Evolutionary conservation across 2,797 vertebrate genomes (phyloP).

Genomic region (Karalla daura): DNA sequence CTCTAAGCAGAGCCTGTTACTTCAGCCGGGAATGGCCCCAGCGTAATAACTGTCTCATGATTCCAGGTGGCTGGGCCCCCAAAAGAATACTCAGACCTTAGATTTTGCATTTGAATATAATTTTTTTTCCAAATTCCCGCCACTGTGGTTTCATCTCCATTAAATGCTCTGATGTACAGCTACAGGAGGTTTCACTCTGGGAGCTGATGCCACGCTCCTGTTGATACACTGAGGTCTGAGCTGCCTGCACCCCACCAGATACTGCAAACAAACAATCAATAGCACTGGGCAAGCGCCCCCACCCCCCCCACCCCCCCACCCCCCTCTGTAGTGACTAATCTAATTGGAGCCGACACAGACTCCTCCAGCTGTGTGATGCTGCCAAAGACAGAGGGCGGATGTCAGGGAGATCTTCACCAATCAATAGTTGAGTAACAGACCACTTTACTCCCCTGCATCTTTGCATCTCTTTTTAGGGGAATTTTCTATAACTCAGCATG

Average conservation of each 20-base stretch:
- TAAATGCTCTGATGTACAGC: constrained; percentile 25
- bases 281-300: constrained; percentile 64
- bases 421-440: constrained; percentile 65
- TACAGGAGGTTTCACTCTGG: constrained; percentile 18
- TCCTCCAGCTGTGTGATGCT: constrained; percentile 62
- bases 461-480: too few relatives aligned
- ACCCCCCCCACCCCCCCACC: constrained; percentile 52
- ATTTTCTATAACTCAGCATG: too few relatives aligned
- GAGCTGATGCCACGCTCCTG: constrained; percentile 33
- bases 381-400: constrained; percentile 61
- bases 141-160: constrained; percentile 14
- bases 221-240: constrained; percentile 41
- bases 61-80: too few relatives aligned
- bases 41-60: too few relatives aligned
- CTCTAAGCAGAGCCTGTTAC: too few relatives aligned
- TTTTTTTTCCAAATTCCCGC: neutral
- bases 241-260: constrained; percentile 46
- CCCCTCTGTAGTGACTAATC: constrained; percentile 62
- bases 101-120: too few relatives aligned
- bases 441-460: constrained; percentile 43
- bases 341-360: constrained; percentile 73
- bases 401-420: constrained; percentile 55
- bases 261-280: constrained; percentile 66
- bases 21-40: too few relatives aligned
- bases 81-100: too few relatives aligned